A percentile compares a stretch with the other conserved stretches of the same genome.
phyloP scores from a whole-genome alignment of 1,140 invertebrate genomes.

The Drosophila paulistorum region DNA sequence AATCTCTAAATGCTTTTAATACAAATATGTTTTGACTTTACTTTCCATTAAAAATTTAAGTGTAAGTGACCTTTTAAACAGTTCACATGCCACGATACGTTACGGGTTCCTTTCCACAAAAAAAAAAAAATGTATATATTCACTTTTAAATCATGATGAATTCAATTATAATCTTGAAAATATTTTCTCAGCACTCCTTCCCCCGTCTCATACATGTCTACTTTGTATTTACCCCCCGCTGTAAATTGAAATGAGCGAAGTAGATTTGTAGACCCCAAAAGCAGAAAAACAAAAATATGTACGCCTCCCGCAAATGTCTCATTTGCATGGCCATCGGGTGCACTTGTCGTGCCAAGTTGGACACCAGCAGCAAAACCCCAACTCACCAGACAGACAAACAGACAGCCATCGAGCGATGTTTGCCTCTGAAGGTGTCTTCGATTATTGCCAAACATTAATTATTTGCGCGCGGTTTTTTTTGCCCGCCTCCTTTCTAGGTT shows the following conservation, averaged over 20 bases:
- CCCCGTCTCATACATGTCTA: background rate
- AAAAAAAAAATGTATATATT: too few relatives aligned
- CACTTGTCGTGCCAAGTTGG: slow-evolving; percentile 54
- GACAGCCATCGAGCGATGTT: slow-evolving; percentile 40
- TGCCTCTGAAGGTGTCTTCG: slow-evolving; percentile 74
- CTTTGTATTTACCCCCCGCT: background rate
- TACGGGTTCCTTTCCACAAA: background rate
- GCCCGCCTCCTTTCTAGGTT: slow-evolving; percentile 49
- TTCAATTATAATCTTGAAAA: background rate
- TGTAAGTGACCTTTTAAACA: too few relatives aligned
- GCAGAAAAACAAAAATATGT: slow-evolving; percentile 39
- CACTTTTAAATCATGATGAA: background rate
- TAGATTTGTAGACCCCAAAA: slow-evolving; percentile 4
- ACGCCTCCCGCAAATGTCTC: slow-evolving; percentile 58
- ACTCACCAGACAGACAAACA: slow-evolving; percentile 20
- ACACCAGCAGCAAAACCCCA: slow-evolving; percentile 26
- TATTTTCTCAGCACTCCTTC: background rate
- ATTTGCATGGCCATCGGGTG: slow-evolving; percentile 69
- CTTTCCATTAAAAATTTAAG: too few relatives aligned
- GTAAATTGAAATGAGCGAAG: background rate
- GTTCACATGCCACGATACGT: too few relatives aligned
- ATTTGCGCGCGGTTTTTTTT: slow-evolving; percentile 64
- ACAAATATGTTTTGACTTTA: too few relatives aligned
- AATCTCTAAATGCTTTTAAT: too few relatives aligned
- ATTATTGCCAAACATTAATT: slow-evolving; percentile 81